A percentile compares a stretch with the other conserved stretches of the same genome.
These are phyloP conservation scores for Dolichotis patagonum DNA, from an alignment of 2,113 vertebrate genomes.

Conservation along the genomic window DNA sequence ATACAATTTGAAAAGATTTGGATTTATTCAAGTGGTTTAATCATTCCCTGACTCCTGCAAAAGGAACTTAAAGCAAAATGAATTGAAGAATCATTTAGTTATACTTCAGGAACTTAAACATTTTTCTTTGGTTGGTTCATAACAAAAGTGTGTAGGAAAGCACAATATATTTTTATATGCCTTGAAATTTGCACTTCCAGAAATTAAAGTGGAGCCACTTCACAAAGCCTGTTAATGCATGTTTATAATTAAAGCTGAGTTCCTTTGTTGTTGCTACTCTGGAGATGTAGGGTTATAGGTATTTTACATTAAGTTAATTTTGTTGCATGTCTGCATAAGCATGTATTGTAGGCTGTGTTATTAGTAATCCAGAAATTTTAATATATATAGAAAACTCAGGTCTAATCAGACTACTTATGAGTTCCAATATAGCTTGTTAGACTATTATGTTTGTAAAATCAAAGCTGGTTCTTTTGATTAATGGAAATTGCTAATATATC, in stretches of 20 bases:
- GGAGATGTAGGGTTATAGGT: conserved; percentile 10
- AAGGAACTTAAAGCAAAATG: conserved; percentile 47
- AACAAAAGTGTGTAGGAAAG: background rate
- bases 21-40: background rate
- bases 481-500: background rate
- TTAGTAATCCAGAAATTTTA: background rate
- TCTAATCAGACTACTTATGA: background rate
- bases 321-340: background rate
- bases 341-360: background rate
- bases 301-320: background rate
- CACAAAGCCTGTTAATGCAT: background rate
- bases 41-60: background rate
- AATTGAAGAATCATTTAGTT: conserved; percentile 43
- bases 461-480: background rate
- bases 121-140: conserved; percentile 33
- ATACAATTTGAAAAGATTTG: conserved; percentile 2
- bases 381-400: background rate
- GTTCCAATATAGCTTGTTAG: background rate
- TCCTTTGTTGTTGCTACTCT: background rate
- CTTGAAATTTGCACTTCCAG: background rate
- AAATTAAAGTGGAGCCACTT: conserved; percentile 46
- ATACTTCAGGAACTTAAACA: background rate
- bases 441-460: background rate
- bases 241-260: conserved; percentile 33
- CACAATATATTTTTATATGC: background rate